A percentile compares a stretch with the other conserved stretches of the same genome.
Conservation (phyloP, 1,140 invertebrate species). For the Cydia fagiglandana region DNA sequence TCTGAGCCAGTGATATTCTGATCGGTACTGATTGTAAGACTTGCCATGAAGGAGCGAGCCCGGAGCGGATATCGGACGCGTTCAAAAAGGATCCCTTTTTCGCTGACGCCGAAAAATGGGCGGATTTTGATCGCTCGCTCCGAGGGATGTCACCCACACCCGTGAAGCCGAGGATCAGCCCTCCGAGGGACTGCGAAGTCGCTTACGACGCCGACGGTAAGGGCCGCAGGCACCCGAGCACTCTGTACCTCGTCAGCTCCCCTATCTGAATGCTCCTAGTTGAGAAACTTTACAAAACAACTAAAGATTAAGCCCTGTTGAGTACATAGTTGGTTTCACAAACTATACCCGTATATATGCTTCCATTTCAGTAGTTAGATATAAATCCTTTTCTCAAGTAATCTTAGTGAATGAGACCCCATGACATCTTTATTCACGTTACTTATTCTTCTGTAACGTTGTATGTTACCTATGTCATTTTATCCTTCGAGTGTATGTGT, state of each 20-base stretch:
- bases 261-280: conserved; percentile 32
- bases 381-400: conserved; percentile 6
- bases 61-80: conserved; percentile 67
- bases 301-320: not conserved
- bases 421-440: conserved; percentile 62
- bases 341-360: conserved; percentile 34
- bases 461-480: conserved; percentile 25
- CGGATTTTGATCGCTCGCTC: conserved; percentile 73
- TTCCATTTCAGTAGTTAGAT: conserved; percentile 33
- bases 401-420: conserved; percentile 49
- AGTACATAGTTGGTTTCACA: conserved; percentile 37
- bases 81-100: conserved; percentile 77
- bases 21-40: conserved; percentile 69
- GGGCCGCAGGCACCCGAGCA: conserved; percentile 63
- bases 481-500: conserved; percentile 62
- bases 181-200: conserved; percentile 82
- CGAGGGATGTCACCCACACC: conserved; percentile 83
- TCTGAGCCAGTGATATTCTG: conserved; percentile 33
- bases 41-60: conserved; percentile 74
- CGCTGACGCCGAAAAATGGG: conserved; percentile 77
- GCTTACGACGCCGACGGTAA: conserved; percentile 86
- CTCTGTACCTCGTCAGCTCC: conserved; percentile 65
- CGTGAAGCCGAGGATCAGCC: conserved; percentile 83
- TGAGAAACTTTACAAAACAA: not conserved
- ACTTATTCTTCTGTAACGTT: conserved; percentile 33